Percentiles rank a stretch among this genome's conserved stretches.
Conservation (phyloP, 2,113 vertebrate genomes). For the Cromileptes altivelis region DNA sequence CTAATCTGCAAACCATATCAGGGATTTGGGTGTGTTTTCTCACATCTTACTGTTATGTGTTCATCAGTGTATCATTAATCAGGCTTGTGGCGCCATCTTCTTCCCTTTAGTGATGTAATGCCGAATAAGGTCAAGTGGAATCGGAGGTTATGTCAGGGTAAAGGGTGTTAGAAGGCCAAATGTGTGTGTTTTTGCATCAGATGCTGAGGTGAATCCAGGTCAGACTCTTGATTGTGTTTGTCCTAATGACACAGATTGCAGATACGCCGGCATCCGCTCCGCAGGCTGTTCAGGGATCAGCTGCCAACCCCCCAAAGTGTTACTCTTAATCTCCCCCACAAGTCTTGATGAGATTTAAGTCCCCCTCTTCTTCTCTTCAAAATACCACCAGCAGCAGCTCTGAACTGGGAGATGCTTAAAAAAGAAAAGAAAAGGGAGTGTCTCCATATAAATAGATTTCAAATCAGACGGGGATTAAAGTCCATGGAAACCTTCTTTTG, state of each 20-base stretch:
- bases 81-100: background rate
- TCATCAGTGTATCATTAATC: background rate
- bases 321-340: conserved; percentile 64
- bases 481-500: conserved; percentile 41
- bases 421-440: background rate
- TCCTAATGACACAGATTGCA: conserved; percentile 60
- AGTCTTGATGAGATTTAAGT: conserved; percentile 66
- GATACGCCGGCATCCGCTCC: conserved; percentile 10
- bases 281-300: conserved; percentile 65
- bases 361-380: conserved; percentile 52
- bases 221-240: conserved; percentile 51
- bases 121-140: background rate
- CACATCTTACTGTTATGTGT: background rate
- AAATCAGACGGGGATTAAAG: conserved; percentile 62
- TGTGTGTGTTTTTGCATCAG: conserved; percentile 30
- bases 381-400: conserved; percentile 42
- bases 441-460: conserved; percentile 54
- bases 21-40: background rate
- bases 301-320: conserved; percentile 52
- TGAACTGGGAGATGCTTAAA: conserved; percentile 6
- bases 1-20: conserved; percentile 25
- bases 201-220: conserved; percentile 36
- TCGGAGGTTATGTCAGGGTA: background rate
- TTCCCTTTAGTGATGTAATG: background rate
- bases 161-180: background rate